A percentile compares a stretch with the other conserved stretches of the same genome.
phyloP scores from a whole-genome alignment of 2,113 vertebrate species.

The Dasyornis broadbenti region DNA sequence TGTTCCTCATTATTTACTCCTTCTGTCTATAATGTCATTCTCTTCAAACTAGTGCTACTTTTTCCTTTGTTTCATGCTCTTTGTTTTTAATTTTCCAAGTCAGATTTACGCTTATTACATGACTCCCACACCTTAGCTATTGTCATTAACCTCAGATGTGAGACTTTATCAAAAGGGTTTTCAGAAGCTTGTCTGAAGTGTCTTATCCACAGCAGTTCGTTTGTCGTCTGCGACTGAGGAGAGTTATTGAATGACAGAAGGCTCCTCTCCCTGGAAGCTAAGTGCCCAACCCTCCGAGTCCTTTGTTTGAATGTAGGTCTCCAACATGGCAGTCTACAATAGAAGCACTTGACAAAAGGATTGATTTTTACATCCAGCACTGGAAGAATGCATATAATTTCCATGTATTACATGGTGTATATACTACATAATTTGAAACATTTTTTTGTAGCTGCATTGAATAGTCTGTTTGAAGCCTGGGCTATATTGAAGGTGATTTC shows the following conservation, averaged over 20 bases:
- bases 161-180: conserved; percentile 47
- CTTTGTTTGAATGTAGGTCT: conserved; percentile 54
- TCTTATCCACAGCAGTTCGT: background rate
- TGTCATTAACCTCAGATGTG: conserved; percentile 47
- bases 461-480: background rate
- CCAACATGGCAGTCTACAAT: conserved; percentile 58
- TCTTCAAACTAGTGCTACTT: conserved; percentile 38
- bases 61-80: conserved; percentile 45
- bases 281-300: conserved; percentile 9
- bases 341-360: conserved; percentile 50
- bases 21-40: conserved; percentile 17
- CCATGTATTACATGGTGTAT: conserved; percentile 43
- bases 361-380: conserved; percentile 47
- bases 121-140: conserved; percentile 54
- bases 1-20: conserved; percentile 56
- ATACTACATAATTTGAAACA: conserved; percentile 12
- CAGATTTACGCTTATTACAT: conserved; percentile 53
- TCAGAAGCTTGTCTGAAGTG: conserved; percentile 27
- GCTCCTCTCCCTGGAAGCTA: conserved; percentile 44
- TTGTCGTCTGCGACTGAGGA: background rate
- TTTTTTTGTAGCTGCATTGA: background rate
- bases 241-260: background rate
- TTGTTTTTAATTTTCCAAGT: conserved; percentile 68
- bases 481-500: background rate
- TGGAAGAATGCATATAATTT: conserved; percentile 62